Evolutionary conservation across 2,888 invertebrate species (phyloP), one percentile per base, ranked within the genome.

Genomic region (Charanyca ferruginea): DNA sequence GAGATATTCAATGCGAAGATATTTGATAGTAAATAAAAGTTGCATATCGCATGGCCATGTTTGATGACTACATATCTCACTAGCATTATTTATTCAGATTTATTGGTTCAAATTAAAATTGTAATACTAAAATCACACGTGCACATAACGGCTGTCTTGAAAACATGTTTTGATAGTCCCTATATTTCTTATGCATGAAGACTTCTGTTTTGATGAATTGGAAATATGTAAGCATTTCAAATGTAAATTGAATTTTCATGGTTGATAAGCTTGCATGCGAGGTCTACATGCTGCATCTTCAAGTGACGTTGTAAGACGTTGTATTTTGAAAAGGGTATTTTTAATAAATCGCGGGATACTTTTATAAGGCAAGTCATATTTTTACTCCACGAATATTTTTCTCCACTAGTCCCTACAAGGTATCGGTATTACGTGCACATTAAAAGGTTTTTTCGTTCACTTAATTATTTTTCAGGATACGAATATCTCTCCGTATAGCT

Each of bases 61-160:
- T 49, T 59, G 53, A 55, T 42, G 49, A 35, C 55, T 69, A 69
- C 38, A 8, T 22, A 49, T 54, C 52, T 32, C 45, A 38, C 16
- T 47, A 42, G 62, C 49, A 59, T 66, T 53, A 66, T 87, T 85
- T 60, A 62, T 88, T 87, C 61, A 85, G 85, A 90, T 89, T 85
- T 86, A 87, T 87, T 87, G 86, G 69, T 83, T 83, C 80, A 69
- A 88, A 91, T 89, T 89, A 68, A 87, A 90, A 87, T 89, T 90
- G 70, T 84, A 85, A 90, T 87, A 28, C 60, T 71, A 48, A 77
- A 79, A 86, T 86, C 82, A 79, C 76, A 73, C 77, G 87, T 87
- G 81, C 83, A 84, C 81, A 80, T 86, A 85, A 87, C 84, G 85
- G 79, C 73, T 74, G 77, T 80, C 77, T 65, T 51, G 44, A 53